A percentile compares a stretch with the other conserved stretches of the same genome.
Conservation (phyloP, 2,797 vertebrate species). For the Gambelia wislizenii region DNA sequence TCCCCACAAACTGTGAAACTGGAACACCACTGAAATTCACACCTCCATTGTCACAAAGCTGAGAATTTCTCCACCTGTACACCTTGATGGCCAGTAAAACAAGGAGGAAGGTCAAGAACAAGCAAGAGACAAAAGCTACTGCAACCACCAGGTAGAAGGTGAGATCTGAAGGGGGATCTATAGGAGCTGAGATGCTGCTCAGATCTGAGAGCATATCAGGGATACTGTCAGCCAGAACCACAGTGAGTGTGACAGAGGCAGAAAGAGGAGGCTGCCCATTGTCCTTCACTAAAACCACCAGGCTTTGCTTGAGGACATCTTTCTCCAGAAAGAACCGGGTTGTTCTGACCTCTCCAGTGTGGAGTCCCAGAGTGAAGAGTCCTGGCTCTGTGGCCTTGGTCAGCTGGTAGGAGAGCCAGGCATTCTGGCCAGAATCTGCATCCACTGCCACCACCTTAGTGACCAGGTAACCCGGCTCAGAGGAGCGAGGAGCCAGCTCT, state of each 20-base stretch:
- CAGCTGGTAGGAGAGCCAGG: conserved; percentile 86
- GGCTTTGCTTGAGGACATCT: conserved; percentile 80
- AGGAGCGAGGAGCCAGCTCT: conserved; percentile 83
- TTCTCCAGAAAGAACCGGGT: conserved; percentile 63
- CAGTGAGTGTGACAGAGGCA: conserved; percentile 60
- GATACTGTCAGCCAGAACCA: conserved; percentile 83
- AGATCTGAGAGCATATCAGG: conserved; percentile 71
- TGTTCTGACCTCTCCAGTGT: conserved; percentile 86
- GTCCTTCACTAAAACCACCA: conserved; percentile 72
- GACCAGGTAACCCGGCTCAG: conserved; percentile 85
- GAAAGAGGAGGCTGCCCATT: conserved; percentile 68
- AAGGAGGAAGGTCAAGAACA: conserved; percentile 23
- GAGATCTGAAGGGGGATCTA: conserved; percentile 64
- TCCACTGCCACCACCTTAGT: conserved; percentile 88
- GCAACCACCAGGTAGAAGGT: conserved; percentile 80
- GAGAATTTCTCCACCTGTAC: conserved; percentile 57
- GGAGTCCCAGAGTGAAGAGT: conserved; percentile 82
- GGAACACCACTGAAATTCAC: conserved; percentile 50
- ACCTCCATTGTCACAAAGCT: neutral
- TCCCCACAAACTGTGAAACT: conserved; percentile 51
- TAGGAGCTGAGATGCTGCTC: conserved; percentile 51
- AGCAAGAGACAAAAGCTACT: conserved; percentile 71
- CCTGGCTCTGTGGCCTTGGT: conserved; percentile 78
- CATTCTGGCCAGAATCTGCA: conserved; percentile 87
- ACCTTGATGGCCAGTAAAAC: conserved; percentile 30